phyloP scores from a whole-genome alignment of 1,140 invertebrate species.

The Pemphigus obesinymphae region DNA sequence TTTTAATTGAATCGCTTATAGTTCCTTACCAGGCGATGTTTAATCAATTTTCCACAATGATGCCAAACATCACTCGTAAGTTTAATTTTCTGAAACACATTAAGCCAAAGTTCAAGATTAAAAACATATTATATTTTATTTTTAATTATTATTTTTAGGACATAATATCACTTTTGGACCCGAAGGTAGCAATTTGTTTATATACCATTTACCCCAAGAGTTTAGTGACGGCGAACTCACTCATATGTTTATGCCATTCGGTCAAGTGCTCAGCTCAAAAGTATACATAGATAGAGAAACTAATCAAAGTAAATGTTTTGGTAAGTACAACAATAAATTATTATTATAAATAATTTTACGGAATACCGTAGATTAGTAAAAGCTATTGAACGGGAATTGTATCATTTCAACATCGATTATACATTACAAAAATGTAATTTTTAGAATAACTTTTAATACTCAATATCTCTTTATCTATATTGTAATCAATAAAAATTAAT shows the following conservation, averaged over 20 bases:
- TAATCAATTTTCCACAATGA: background rate
- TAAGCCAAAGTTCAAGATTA: background rate
- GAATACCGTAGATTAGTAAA: background rate
- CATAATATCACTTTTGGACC: constrained; percentile 91
- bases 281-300: constrained; percentile 99
- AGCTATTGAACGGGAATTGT: background rate
- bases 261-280: constrained; percentile 98
- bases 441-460: no score
- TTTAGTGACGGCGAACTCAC: constrained; percentile 97
- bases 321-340: constrained; percentile 59
- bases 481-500: no score
- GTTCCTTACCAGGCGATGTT: constrained; percentile 18
- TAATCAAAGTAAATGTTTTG: constrained; percentile 99
- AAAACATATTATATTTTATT: background rate
- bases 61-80: background rate
- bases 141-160: constrained; percentile 54
- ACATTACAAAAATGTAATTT: no score
- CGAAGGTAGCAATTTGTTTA: constrained; percentile 99
- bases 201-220: constrained; percentile 99
- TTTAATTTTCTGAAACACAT: background rate
- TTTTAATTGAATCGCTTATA: background rate
- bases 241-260: constrained; percentile 99
- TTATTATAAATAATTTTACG: background rate
- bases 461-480: no score
- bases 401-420: no score